These are phyloP conservation scores for Enteromius fasciolatus DNA, from an alignment of 2,797 vertebrate genomes.

Conservation along the genomic window DNA sequence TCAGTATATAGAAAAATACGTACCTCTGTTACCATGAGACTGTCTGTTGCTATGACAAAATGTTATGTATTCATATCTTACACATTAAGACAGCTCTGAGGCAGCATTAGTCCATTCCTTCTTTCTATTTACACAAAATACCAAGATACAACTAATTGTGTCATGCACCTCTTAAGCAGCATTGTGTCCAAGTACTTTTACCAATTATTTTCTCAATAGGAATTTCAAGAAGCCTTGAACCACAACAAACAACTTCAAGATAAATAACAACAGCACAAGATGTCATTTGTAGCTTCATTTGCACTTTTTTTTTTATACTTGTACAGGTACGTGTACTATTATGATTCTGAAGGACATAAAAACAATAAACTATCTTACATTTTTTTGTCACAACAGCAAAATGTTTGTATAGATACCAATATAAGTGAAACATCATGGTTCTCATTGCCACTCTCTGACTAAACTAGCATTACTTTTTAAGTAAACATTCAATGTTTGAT, in stretches of 20 bases:
- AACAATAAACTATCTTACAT: neutral
- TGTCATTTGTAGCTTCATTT: neutral
- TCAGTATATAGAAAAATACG: neutral
- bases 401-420: neutral
- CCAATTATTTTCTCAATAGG: neutral
- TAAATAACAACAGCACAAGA: neutral
- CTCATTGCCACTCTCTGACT: neutral
- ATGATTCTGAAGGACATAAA: neutral
- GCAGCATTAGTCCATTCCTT: neutral
- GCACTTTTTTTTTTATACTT: no score
- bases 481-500: neutral
- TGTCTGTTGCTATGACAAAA: slow-evolving; percentile 25
- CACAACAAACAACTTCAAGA: neutral
- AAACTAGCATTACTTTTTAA: neutral
- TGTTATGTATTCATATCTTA: neutral
- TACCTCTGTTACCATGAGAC: neutral
- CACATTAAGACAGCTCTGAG: neutral
- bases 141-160: neutral
- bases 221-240: neutral
- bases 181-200: neutral
- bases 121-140: slow-evolving; percentile 4
- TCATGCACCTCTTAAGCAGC: neutral
- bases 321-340: neutral
- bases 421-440: neutral
- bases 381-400: neutral